These are phyloP conservation scores for Caenorhabditis zanzibari DNA, from an alignment of 2,888 invertebrate species.

Conservation along the genomic window DNA sequence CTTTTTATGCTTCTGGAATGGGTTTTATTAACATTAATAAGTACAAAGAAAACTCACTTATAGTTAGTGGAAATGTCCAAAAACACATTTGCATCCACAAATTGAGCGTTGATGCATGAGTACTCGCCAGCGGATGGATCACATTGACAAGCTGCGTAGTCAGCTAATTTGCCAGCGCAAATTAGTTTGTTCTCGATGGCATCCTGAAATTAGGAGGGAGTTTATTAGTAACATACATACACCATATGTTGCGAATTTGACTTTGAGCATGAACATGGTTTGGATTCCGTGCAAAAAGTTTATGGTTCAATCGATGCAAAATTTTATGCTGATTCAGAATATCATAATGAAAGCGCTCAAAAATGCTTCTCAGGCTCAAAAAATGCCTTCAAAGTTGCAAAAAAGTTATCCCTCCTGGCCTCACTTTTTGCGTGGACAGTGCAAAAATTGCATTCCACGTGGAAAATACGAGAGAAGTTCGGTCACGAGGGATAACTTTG, in stretches of 20 bases:
- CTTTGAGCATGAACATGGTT: not conserved
- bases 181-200: constrained; percentile 66
- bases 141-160: constrained; percentile 81
- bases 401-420: too few species aligned
- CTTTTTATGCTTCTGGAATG: constrained; percentile 72
- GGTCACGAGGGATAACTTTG: too few species aligned
- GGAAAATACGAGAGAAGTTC: too few species aligned
- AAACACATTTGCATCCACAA: constrained; percentile 82
- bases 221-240: constrained; percentile 1
- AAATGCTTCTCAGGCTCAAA: too few species aligned
- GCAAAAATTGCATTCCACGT: too few species aligned
- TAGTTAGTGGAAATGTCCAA: constrained; percentile 79
- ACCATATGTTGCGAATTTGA: not conserved
- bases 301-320: too few species aligned
- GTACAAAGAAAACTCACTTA: constrained; percentile 69
- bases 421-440: too few species aligned
- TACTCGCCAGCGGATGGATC: constrained; percentile 71
- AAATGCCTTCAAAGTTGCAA: too few species aligned
- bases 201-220: constrained; percentile 41
- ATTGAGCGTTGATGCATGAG: constrained; percentile 83
- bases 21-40: not conserved
- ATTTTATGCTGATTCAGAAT: too few species aligned
- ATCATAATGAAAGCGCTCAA: too few species aligned
- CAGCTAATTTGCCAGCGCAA: constrained; percentile 78
- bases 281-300: too few species aligned